Evolutionary conservation across 2,888 invertebrate species (phyloP).

Genomic region (Mechanitis messenoides): DNA sequence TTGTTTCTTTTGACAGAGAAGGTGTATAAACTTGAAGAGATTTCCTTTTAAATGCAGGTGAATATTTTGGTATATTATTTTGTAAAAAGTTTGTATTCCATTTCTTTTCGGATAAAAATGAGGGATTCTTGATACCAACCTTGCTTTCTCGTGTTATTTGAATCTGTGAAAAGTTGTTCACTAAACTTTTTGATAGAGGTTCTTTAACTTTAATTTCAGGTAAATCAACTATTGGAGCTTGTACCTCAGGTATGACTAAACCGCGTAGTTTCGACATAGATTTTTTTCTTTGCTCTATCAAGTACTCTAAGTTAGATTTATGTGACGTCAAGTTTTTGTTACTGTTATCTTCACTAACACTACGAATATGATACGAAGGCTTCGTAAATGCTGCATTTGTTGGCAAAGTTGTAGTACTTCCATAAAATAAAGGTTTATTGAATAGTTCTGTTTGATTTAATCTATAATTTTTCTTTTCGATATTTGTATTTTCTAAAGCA

Average conservation of each 20-base stretch:
- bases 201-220: conserved; percentile 89
- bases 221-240: conserved; percentile 81
- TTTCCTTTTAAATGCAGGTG: conserved; percentile 88
- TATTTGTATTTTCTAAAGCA: conserved; percentile 60
- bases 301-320: conserved; percentile 81
- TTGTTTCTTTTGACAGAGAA: conserved; percentile 64
- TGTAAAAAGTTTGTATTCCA: conserved; percentile 64
- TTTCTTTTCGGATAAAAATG: conserved; percentile 56
- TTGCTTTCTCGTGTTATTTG: conserved; percentile 48
- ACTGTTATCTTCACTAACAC: conserved; percentile 64
- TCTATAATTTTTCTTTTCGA: conserved; percentile 37
- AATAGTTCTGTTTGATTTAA: conserved; percentile 38
- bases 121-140: conserved; percentile 46
- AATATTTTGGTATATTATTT: conserved; percentile 84
- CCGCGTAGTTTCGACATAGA: conserved; percentile 90
- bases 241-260: conserved; percentile 89
- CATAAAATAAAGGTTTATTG: conserved; percentile 65
- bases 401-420: conserved; percentile 62
- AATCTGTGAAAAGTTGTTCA: conserved; percentile 55
- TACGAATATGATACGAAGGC: conserved; percentile 59
- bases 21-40: conserved; percentile 80
- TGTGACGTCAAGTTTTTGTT: conserved; percentile 64
- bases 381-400: conserved; percentile 52
- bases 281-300: conserved; percentile 88
- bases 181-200: conserved; percentile 67